phyloP scores from a whole-genome alignment of 2,797 vertebrate genomes.

The Centropyge bicolor region DNA sequence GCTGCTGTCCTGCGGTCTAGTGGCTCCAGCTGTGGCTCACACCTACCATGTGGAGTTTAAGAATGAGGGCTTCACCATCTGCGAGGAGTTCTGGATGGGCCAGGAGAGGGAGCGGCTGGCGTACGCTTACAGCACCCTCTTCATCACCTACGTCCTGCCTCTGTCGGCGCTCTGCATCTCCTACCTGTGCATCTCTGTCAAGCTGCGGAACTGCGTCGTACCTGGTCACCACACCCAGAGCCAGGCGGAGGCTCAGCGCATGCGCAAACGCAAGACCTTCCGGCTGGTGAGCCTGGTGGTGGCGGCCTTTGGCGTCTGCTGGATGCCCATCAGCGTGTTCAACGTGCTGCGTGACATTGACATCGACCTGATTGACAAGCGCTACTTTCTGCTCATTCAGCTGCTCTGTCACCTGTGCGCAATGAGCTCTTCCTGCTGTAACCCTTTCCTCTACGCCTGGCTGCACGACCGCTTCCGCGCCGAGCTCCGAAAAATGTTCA shows the following conservation, averaged over 20 bases:
- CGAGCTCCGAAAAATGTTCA: slow-evolving; percentile 89
- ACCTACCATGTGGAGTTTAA: slow-evolving; percentile 92
- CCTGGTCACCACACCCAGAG: slow-evolving; percentile 89
- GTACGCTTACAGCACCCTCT: slow-evolving; percentile 90
- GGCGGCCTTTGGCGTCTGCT: slow-evolving; percentile 89
- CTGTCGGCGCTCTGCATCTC: slow-evolving; percentile 90
- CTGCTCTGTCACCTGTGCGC: slow-evolving; percentile 91
- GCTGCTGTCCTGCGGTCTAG: slow-evolving; percentile 89
- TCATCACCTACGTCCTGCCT: slow-evolving; percentile 91
- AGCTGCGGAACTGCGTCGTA: slow-evolving; percentile 89
- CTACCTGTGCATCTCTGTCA: slow-evolving; percentile 91
- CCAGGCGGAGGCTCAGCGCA: slow-evolving; percentile 87
- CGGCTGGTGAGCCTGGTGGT: slow-evolving; percentile 90
- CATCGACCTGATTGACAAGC: slow-evolving; percentile 90
- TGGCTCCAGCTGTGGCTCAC: slow-evolving; percentile 90
- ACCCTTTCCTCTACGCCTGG: slow-evolving; percentile 93
- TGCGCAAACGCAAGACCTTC: slow-evolving; percentile 91
- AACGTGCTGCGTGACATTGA: slow-evolving; percentile 91
- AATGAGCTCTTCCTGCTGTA: slow-evolving; percentile 93
- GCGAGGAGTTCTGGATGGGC: slow-evolving; percentile 93
- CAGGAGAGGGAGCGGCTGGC: slow-evolving; percentile 86
- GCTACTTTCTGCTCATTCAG: slow-evolving; percentile 91
- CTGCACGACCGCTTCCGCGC: slow-evolving; percentile 90
- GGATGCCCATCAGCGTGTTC: slow-evolving; percentile 93
- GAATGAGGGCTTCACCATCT: slow-evolving; percentile 90